These are phyloP conservation scores for Allobates femoralis DNA, from an alignment of 2,797 vertebrate genomes.

Conservation along the genomic window DNA sequence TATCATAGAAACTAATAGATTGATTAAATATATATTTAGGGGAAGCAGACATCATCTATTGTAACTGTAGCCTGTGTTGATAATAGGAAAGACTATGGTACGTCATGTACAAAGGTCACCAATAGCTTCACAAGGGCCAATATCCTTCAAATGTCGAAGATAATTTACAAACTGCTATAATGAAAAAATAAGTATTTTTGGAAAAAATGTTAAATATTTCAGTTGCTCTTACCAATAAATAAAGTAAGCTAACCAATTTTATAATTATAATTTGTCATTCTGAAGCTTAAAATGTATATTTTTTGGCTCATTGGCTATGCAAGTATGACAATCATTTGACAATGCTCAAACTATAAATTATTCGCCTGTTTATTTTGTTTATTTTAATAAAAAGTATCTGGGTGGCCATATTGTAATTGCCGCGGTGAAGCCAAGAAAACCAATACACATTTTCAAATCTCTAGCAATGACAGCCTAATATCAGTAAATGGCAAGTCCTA, in stretches of 20 bases:
- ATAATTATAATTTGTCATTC: not conserved
- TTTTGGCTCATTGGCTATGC: not conserved
- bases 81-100: no score
- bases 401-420: constrained; percentile 13
- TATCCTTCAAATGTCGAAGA: not conserved
- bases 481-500: constrained; percentile 15
- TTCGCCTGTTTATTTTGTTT: constrained; percentile 5
- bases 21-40: no score
- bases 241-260: not conserved
- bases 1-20: no score
- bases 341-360: constrained; percentile 9
- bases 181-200: not conserved
- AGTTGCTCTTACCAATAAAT: not conserved
- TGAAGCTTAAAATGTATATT: not conserved
- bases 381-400: not conserved
- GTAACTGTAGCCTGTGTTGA: no score
- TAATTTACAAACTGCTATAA: not conserved
- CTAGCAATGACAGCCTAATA: constrained; percentile 25
- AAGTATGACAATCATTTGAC: not conserved
- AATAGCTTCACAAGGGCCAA: no score
- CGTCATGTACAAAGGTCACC: no score
- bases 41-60: no score
- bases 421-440: not conserved
- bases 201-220: not conserved
- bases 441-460: constrained; percentile 7